phyloP scores from a whole-genome alignment of 1,140 invertebrate genomes.

The Radopholus similis region DNA sequence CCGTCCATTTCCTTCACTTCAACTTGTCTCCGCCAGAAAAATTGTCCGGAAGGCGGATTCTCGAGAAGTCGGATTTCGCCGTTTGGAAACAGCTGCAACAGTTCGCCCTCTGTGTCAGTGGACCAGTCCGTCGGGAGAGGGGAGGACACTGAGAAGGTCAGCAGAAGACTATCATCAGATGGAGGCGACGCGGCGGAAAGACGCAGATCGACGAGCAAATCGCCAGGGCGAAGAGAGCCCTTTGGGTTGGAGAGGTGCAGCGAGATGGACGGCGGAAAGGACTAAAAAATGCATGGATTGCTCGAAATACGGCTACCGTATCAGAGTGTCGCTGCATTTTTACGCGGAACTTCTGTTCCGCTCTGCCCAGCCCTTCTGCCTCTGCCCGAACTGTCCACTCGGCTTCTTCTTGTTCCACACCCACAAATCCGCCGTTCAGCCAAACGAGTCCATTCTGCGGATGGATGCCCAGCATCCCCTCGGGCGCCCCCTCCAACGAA shows the following conservation, averaged over 20 bases:
- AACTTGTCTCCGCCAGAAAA: not conserved
- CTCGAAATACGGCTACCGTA: not conserved
- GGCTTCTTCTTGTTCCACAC: too few relatives aligned
- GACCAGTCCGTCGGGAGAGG: not conserved
- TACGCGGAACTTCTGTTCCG: not conserved
- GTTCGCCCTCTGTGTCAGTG: not conserved
- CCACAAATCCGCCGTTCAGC: too few relatives aligned
- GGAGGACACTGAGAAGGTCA: not conserved
- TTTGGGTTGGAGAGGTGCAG: not conserved
- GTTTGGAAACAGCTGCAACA: not conserved
- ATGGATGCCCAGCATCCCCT: not conserved
- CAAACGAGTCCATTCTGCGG: not conserved
- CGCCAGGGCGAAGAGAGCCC: not conserved
- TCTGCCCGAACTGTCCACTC: too few relatives aligned
- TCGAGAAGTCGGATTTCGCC: not conserved
- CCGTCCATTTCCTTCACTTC: not conserved
- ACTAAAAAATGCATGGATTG: too few relatives aligned
- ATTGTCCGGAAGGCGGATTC: not conserved
- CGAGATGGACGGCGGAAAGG: not conserved
- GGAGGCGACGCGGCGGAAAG: not conserved
- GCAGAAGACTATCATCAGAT: too few relatives aligned
- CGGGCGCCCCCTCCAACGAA: not conserved
- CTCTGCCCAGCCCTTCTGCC: not conserved
- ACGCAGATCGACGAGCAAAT: not conserved
- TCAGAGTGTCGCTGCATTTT: not conserved